Percentiles rank a stretch among this genome's conserved stretches.
Evolutionary conservation across 1,140 invertebrate species (phyloP).

Genomic region (Pseudoatta argentina): DNA sequence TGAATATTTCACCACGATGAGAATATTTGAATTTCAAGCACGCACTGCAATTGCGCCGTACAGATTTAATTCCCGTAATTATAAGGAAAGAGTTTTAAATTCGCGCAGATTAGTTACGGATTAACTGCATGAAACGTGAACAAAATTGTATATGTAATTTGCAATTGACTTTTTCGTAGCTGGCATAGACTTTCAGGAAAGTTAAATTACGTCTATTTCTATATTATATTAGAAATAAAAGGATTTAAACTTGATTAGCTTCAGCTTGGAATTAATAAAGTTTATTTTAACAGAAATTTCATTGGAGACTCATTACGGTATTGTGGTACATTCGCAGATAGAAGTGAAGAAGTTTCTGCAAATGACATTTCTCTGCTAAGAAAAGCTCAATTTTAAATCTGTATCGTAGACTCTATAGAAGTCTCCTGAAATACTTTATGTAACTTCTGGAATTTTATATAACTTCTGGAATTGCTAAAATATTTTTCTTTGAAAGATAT

Average conservation of each 20-base stretch:
- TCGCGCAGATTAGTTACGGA: not conserved
- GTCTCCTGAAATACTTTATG: not conserved
- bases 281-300: slow-evolving; percentile 18
- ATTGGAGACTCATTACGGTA: not conserved
- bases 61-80: not conserved
- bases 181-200: not conserved
- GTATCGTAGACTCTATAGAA: not conserved
- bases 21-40: slow-evolving; percentile 30
- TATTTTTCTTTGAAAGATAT: no score
- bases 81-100: not conserved
- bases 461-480: not conserved
- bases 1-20: not conserved
- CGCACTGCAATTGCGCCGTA: not conserved
- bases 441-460: not conserved
- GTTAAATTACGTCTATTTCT: not conserved
- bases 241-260: not conserved
- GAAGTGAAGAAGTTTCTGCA: not conserved
- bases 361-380: not conserved
- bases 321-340: not conserved
- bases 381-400: not conserved
- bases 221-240: not conserved
- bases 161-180: slow-evolving; percentile 3
- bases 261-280: not conserved
- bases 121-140: not conserved
- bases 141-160: not conserved